Percentiles rank a stretch among this genome's conserved stretches.
Evolutionary conservation across 2,888 invertebrate genomes (phyloP).

Genomic region (Drosophila lacicola): DNA sequence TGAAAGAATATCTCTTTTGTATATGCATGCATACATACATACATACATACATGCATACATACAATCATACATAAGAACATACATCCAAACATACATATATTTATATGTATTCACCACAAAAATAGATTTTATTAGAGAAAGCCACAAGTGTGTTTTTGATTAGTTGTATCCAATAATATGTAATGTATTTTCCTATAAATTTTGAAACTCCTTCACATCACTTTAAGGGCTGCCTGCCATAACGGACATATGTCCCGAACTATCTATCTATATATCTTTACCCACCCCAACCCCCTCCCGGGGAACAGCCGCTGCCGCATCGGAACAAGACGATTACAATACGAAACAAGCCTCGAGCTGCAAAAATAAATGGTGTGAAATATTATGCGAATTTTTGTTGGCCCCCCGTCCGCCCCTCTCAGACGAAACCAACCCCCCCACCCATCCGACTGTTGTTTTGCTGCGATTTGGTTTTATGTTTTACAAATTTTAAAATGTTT

Average conservation of each 20-base stretch:
- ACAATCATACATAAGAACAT: too few species aligned
- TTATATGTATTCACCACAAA: too few species aligned
- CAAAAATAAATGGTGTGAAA: conserved; percentile 76
- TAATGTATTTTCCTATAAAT: conserved; percentile 25
- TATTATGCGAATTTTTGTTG: conserved; percentile 73
- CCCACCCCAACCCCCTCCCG: background rate
- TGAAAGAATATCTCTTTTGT: too few species aligned
- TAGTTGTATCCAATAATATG: conserved; percentile 8
- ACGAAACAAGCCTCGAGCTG: conserved; percentile 44
- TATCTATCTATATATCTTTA: conserved; percentile 16
- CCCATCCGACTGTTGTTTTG: background rate
- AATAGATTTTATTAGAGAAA: background rate
- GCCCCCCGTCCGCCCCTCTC: background rate
- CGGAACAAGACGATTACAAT: conserved; percentile 65
- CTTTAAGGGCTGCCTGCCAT: conserved; percentile 29
- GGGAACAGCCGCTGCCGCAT: conserved; percentile 41
- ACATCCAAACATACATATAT: too few species aligned
- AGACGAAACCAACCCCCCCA: too few species aligned
- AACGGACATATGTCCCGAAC: conserved; percentile 51
- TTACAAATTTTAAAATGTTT: conserved; percentile 83
- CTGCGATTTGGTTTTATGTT: conserved; percentile 75
- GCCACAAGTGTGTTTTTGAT: background rate
- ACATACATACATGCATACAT: too few species aligned
- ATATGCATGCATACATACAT: too few species aligned
- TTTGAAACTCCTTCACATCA: conserved; percentile 14